Evolutionary conservation across 1,140 invertebrate genomes (phyloP).

Genomic region (Homalodisca vitripennis): DNA sequence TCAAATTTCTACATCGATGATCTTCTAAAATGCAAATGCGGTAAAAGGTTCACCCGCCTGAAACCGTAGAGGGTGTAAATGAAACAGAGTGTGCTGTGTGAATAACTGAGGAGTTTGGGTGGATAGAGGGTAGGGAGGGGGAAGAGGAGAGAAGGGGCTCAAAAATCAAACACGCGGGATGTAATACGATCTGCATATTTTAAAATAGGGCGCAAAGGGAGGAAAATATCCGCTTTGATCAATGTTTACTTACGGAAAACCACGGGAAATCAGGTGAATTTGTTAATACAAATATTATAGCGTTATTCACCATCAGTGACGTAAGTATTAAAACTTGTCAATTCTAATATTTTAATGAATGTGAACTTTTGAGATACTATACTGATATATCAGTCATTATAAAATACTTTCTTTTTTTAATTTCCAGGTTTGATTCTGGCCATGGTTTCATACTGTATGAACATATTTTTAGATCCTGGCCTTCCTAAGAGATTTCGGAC

Average conservation of each 20-base stretch:
- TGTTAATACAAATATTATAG: background rate
- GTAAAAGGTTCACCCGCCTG: constrained; percentile 2
- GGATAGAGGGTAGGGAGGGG: background rate
- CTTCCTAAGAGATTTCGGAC: too few relatives aligned
- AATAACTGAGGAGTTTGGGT: background rate
- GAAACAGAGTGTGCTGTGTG: background rate
- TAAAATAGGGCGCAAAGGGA: background rate
- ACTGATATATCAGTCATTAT: too few relatives aligned
- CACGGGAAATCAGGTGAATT: background rate
- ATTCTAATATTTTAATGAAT: too few relatives aligned
- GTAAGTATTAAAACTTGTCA: too few relatives aligned
- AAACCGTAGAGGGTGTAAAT: constrained; percentile 4
- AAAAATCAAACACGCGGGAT: constrained; percentile 13
- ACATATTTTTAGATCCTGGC: too few relatives aligned
- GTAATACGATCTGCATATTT: constrained; percentile 16
- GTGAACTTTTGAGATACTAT: too few relatives aligned
- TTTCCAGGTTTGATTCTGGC: too few relatives aligned
- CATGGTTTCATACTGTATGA: too few relatives aligned
- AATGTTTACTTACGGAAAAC: constrained; percentile 11
- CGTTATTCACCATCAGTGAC: too few relatives aligned
- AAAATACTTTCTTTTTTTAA: too few relatives aligned
- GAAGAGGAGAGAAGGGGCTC: background rate
- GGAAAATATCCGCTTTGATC: constrained; percentile 2
- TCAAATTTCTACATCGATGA: too few relatives aligned
- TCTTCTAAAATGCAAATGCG: constrained; percentile 8